Conservation (phyloP, 2,113 vertebrate species). For the Oryzias woworae region DNA sequence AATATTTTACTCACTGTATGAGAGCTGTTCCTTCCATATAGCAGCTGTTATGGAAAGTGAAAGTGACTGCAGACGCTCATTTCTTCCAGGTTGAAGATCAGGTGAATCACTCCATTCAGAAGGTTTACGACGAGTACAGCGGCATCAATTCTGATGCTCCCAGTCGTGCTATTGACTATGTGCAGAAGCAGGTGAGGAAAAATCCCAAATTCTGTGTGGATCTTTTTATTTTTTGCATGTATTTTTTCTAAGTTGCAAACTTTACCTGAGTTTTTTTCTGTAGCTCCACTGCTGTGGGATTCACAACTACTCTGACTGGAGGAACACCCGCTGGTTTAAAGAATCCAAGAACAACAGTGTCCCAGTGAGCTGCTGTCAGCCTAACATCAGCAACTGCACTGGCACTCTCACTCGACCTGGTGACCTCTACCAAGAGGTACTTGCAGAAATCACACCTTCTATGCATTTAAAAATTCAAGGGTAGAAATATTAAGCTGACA, state of each 20-base stretch:
- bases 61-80: constrained; percentile 1
- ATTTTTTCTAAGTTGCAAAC: not conserved
- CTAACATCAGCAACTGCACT: constrained; percentile 85
- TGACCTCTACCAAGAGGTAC: constrained; percentile 91
- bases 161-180: constrained; percentile 96
- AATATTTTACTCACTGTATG: not conserved
- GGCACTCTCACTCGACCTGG: constrained; percentile 84
- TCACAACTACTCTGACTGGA: constrained; percentile 95
- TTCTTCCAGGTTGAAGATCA: constrained; percentile 88
- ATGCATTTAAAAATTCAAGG: not conserved
- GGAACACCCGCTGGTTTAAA: constrained; percentile 91
- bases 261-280: not conserved
- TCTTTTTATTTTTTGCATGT: not conserved
- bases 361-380: constrained; percentile 93
- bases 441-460: not conserved
- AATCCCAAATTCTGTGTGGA: not conserved
- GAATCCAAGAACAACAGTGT: constrained; percentile 95
- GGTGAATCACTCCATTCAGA: constrained; percentile 91
- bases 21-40: not conserved
- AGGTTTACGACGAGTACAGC: constrained; percentile 93
- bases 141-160: constrained; percentile 92
- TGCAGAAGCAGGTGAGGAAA: constrained; percentile 91
- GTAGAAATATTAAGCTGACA: no score
- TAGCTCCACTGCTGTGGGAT: constrained; percentile 95
- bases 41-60: not conserved